Percentiles rank a stretch among this genome's conserved stretches.
These are phyloP conservation scores for Drosophila persimilis DNA, from an alignment of 1,140 invertebrate genomes.

Conservation along the genomic window DNA sequence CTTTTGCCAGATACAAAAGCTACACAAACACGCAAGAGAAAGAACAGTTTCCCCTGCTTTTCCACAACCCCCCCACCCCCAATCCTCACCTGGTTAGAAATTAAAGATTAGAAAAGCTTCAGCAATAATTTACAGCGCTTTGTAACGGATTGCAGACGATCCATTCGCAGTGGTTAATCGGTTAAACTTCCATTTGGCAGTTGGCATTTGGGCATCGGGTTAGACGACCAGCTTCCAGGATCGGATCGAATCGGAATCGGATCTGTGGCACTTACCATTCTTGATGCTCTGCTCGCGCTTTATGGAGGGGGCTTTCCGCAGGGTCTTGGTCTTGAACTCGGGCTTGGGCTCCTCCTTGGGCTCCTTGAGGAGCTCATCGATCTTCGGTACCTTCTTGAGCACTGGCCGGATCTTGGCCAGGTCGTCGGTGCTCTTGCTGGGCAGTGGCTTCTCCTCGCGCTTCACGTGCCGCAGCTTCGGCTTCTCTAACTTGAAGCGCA, in stretches of 20 bases:
- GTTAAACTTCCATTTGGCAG: constrained; percentile 30
- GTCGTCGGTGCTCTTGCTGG: constrained; percentile 77
- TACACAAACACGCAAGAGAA: constrained; percentile 23
- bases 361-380: constrained; percentile 81
- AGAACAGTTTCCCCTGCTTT: constrained; percentile 17
- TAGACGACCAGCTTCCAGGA: constrained; percentile 37
- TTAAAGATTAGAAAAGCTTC: constrained; percentile 65
- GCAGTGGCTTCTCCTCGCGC: constrained; percentile 77
- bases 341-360: constrained; percentile 81
- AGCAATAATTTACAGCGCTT: constrained; percentile 66
- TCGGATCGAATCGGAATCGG: neutral
- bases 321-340: constrained; percentile 80
- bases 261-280: constrained; percentile 69
- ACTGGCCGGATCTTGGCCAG: constrained; percentile 75
- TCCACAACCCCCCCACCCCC: neutral
- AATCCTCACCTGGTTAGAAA: constrained; percentile 30
- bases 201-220: constrained; percentile 43
- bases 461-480: constrained; percentile 78
- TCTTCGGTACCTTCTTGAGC: constrained; percentile 76
- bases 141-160: constrained; percentile 34
- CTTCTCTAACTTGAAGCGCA: constrained; percentile 79
- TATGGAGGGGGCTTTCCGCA: constrained; percentile 77
- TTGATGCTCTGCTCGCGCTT: constrained; percentile 77
- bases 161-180: constrained; percentile 74
- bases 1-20: constrained; percentile 40